phyloP scores from a whole-genome alignment of 37 sponge, comb jelly and placozoan genomes.

The Aplysina aerophoba region DNA sequence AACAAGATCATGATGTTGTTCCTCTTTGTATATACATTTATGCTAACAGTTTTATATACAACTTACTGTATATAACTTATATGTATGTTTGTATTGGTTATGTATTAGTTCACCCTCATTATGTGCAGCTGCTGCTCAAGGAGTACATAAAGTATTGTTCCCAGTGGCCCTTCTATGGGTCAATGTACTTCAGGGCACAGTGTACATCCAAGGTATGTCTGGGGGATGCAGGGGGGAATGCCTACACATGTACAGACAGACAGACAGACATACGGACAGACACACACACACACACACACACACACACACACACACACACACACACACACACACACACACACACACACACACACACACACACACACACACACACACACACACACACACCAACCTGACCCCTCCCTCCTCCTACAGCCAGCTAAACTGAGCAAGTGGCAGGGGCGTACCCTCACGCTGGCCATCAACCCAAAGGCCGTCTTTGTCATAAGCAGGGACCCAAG shows the following conservation, averaged over 20 bases:
- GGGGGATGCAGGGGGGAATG: background rate
- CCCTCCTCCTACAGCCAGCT: slow-evolving; percentile 2
- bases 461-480: slow-evolving; percentile 5
- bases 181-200: slow-evolving; percentile 49
- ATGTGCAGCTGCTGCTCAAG: slow-evolving; percentile 41
- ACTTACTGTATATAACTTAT: too few species aligned
- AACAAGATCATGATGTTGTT: background rate
- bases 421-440: background rate
- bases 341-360: background rate
- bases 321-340: background rate
- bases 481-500: slow-evolving; percentile 9
- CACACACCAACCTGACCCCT: background rate
- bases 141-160: slow-evolving; percentile 74
- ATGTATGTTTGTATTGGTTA: too few species aligned
- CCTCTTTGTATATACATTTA: too few species aligned
- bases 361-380: background rate
- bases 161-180: slow-evolving; percentile 88
- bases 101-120: too few species aligned
- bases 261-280: background rate
- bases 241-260: too few species aligned
- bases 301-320: background rate
- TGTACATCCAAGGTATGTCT: slow-evolving; percentile 30
- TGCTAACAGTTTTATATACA: too few species aligned
- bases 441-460: slow-evolving; percentile 8
- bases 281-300: background rate